phyloP scores from a whole-genome alignment of 2,888 invertebrate species.

The Hedychridium roseum region DNA sequence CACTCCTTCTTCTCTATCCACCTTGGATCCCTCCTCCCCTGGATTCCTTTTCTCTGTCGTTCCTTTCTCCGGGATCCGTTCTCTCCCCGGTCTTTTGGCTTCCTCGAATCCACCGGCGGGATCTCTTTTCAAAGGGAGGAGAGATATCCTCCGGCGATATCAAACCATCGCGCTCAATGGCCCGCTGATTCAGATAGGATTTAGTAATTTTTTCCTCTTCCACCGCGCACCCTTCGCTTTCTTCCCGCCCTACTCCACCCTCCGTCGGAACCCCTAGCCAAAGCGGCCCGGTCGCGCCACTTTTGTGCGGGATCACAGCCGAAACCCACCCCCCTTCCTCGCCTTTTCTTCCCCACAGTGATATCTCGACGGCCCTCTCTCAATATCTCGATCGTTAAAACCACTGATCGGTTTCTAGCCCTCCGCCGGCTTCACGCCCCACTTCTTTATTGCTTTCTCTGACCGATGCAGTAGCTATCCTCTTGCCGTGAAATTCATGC shows the following conservation, averaged over 20 bases:
- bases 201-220: constrained; percentile 47
- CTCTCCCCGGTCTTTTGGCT: constrained; percentile 7
- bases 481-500: no score
- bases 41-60: constrained; percentile 16
- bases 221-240: constrained; percentile 4
- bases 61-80: constrained; percentile 14
- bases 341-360: constrained; percentile 1
- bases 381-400: constrained; percentile 32
- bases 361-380: constrained; percentile 24
- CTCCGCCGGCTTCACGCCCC: not conserved
- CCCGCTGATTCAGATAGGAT: constrained; percentile 49
- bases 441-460: constrained; percentile 7
- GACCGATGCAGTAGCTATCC: no score
- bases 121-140: constrained; percentile 40
- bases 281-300: constrained; percentile 18
- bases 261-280: constrained; percentile 13
- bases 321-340: not conserved
- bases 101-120: constrained; percentile 28
- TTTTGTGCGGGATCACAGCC: constrained; percentile 4
- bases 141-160: constrained; percentile 48
- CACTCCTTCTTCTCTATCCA: constrained; percentile 29
- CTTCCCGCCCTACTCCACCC: not conserved
- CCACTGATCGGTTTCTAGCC: constrained; percentile 30
- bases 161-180: constrained; percentile 50
- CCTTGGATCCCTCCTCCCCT: constrained; percentile 15